Base-by-base conservation (phyloP, 2,797 vertebrate species). In the Ispidina picta region DNA sequence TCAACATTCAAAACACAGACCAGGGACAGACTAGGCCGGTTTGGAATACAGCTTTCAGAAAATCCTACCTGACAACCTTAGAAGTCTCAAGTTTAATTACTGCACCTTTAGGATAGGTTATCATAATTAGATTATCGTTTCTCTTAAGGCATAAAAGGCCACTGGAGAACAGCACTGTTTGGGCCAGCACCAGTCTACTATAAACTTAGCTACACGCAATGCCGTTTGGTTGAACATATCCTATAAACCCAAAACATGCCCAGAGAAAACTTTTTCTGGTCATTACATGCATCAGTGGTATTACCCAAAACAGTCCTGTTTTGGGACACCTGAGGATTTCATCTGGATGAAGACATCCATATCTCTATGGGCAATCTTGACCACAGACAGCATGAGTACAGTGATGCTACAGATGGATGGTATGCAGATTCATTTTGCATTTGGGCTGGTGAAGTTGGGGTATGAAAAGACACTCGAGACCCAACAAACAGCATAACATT, bases 371-470 rank as follows among this genome's bases (percentile, higher is more conserved):
- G 31, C 28, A 76, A 37, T 26, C 39, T 89, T 23, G 18, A 56
- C 9, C 52, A 70, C 0, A 0, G 22, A 55, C 58, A 82, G 23
- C 20, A 31, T 0, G 1, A 28, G 13, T 4, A 14, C 39, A 51
- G 56, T 0, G 9, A 58, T 39, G 23, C 28, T 29, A 19, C 33
- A 37, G 33, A 33, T 5, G 26, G 33, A 51, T 11, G 7, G 49
- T 12, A 18, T 62, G 48, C 0, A 3, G 49, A 43, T 65, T 80
- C 26, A 28, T 26, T 77, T 20, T 44, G 28, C 60, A 35, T 28
- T 62, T 12, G 4, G 51, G 25, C 29, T 28, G 9, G 15, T 23
- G 14, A 93, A 87, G 12, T 0, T 72, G 39, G 31, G 19, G 35
- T 8, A 83, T 20, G 33, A 75, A 78, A 66, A 80, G 9, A 31